phyloP scores from a whole-genome alignment of 1,140 invertebrate species.

The Trachymyrmex septentrionalis region DNA sequence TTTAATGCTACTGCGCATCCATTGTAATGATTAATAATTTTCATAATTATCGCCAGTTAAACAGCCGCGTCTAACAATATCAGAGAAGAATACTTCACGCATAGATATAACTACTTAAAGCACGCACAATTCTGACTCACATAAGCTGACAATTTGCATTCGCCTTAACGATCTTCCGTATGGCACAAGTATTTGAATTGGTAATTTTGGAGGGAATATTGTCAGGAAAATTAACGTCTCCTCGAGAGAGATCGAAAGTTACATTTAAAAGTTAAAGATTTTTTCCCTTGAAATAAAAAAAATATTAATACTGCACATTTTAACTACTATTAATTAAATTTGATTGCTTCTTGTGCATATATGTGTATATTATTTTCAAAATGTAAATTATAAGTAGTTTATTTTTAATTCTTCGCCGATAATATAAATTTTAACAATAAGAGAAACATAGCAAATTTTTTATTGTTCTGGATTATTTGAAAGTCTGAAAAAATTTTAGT shows the following conservation, averaged over 20 bases:
- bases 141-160: slow-evolving; percentile 17
- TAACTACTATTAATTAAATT: slow-evolving; percentile 16
- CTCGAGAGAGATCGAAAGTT: slow-evolving; percentile 16
- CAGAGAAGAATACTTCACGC: slow-evolving; percentile 22
- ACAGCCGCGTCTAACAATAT: slow-evolving; percentile 14
- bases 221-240: slow-evolving; percentile 4
- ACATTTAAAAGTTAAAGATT: not conserved
- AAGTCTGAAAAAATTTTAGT: no score
- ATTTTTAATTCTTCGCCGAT: not conserved
- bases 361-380: not conserved
- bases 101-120: slow-evolving; percentile 30
- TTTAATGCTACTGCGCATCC: slow-evolving; percentile 13
- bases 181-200: slow-evolving; percentile 16
- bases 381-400: not conserved
- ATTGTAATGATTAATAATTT: slow-evolving; percentile 33
- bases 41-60: slow-evolving; percentile 19
- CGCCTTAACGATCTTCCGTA: slow-evolving; percentile 19
- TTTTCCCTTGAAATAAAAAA: not conserved
- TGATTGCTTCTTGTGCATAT: not conserved
- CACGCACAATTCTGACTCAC: slow-evolving; percentile 37
- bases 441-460: no score
- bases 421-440: no score
- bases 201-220: slow-evolving; percentile 13
- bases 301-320: not conserved
- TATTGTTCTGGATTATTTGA: no score